phyloP scores from a whole-genome alignment of 2,113 vertebrate genomes.

The Tauraco erythrolophus region DNA sequence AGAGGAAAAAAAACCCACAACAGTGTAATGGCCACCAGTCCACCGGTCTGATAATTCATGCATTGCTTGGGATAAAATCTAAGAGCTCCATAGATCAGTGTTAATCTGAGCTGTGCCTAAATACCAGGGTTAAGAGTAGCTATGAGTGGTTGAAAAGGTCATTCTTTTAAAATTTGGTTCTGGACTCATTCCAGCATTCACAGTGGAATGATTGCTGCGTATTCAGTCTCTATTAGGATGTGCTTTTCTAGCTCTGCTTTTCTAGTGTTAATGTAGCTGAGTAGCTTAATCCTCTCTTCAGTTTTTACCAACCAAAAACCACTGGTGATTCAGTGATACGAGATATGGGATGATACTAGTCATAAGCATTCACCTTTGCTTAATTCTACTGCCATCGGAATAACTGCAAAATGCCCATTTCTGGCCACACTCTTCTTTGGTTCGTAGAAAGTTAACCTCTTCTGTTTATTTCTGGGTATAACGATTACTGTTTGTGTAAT shows the following conservation, averaged over 20 bases:
- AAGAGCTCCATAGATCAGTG: not conserved
- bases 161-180: not conserved
- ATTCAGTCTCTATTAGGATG: not conserved
- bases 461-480: not conserved
- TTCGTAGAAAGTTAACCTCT: not conserved
- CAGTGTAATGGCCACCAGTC: not conserved
- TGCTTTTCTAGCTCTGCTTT: not conserved
- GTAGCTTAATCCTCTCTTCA: not conserved
- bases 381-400: not conserved
- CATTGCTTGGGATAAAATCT: not conserved
- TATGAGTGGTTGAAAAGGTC: not conserved
- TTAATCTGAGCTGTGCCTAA: not conserved
- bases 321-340: not conserved
- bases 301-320: not conserved
- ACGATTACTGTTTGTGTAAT: not conserved
- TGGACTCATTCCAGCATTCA: not conserved
- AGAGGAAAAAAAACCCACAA: not conserved
- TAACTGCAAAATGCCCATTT: not conserved
- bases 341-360: not conserved
- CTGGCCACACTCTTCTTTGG: not conserved
- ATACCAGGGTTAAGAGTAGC: not conserved
- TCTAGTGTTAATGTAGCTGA: not conserved
- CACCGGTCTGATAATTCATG: not conserved
- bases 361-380: not conserved
- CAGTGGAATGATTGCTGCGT: conserved; percentile 20